Conservation (phyloP, 2,797 vertebrate genomes). For the Pseudopleuronectes americanus region DNA sequence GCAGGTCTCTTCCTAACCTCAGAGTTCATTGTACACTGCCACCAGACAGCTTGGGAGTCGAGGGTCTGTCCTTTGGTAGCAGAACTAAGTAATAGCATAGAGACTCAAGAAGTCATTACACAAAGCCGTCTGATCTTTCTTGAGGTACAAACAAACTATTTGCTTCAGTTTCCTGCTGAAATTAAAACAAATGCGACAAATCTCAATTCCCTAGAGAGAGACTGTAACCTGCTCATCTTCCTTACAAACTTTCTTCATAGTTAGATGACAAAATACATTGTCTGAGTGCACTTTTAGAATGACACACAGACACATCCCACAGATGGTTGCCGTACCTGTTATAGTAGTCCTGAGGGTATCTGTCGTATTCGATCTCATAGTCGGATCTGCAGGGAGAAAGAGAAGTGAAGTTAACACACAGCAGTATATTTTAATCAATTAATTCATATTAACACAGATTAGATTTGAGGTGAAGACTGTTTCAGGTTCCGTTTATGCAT, state of each 20-base stretch:
- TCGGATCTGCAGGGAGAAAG: constrained; percentile 47
- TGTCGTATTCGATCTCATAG: constrained; percentile 42
- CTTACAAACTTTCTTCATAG: too few relatives aligned
- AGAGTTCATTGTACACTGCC: background rate
- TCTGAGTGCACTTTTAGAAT: background rate
- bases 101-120: too few relatives aligned
- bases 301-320: background rate
- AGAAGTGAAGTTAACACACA: background rate
- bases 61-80: background rate
- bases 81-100: background rate
- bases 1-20: constrained; percentile 8
- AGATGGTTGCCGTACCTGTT: constrained; percentile 37
- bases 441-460: background rate
- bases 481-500: too few relatives aligned
- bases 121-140: too few relatives aligned
- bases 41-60: constrained; percentile 5
- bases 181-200: too few relatives aligned
- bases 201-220: too few relatives aligned
- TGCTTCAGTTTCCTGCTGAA: too few relatives aligned
- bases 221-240: too few relatives aligned
- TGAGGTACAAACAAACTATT: too few relatives aligned
- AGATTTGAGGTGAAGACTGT: background rate
- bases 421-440: background rate
- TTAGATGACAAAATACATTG: too few relatives aligned
- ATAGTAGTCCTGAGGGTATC: constrained; percentile 33